phyloP scores from a whole-genome alignment of 2,113 vertebrate species.

The Malurus melanocephalus region DNA sequence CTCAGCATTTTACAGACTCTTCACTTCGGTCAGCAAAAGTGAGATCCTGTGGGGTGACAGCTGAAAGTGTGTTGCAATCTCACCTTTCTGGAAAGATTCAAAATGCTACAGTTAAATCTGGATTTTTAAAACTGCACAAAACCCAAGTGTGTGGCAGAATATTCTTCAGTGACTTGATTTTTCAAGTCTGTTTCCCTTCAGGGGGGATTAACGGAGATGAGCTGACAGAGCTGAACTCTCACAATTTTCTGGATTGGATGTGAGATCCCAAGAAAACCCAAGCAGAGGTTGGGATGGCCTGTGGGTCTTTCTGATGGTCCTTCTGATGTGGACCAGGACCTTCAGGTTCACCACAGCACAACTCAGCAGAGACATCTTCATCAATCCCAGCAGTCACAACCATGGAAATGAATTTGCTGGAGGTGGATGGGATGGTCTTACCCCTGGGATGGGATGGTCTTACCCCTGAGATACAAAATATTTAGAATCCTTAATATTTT shows the following conservation, averaged over 20 bases:
- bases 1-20: background rate
- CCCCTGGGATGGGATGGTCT: too few species aligned
- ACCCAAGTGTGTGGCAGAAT: background rate
- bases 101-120: background rate
- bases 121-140: background rate
- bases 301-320: background rate
- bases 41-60: background rate
- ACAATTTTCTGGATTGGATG: background rate
- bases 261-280: background rate
- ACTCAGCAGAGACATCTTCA: background rate
- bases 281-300: background rate
- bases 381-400: rapidly evolving
- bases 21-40: background rate
- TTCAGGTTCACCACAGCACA: background rate
- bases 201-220: background rate
- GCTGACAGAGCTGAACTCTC: background rate
- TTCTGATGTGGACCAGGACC: background rate
- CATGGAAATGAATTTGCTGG: background rate
- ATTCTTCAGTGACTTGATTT: background rate
- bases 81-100: background rate
- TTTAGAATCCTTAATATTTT: conserved; percentile 71
- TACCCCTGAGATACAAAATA: conserved; percentile 57
- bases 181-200: background rate
- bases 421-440: background rate
- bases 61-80: background rate